Evolutionary conservation across 2,888 invertebrate species (phyloP), one percentile per base, ranked within the genome.

Genomic region (Chorisops tibialis): DNA sequence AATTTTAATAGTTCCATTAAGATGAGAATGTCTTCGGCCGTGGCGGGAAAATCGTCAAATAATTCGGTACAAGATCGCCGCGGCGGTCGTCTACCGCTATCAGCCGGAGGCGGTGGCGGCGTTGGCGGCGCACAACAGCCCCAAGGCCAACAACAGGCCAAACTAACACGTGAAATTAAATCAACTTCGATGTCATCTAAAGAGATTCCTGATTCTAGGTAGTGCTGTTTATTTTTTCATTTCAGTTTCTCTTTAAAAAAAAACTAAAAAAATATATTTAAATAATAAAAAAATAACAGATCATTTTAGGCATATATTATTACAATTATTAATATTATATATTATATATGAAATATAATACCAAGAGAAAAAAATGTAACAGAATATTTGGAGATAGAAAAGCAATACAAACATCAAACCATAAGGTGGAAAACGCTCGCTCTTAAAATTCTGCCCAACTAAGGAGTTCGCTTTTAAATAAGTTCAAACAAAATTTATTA

Each of bases 201-300:
- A 74, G 76, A 77, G 73, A 73, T 78, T 69, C 78, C 78, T 66
- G 77, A 78, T 73, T 73, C 78, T 78, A 78, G 78, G 79, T 78
- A 78, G 78, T 78, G 79, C 73, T 74, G 71, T 70, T 67, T 69
- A n/a, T 67, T 51, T 51, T 60, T 43, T 41, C 50, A 41, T 60
- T 61, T 61, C 61, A 52, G 43, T 51, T 61, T 52, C 43, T 52
- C 51, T 45, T 61, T 51, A 39, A 49, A 41, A 2, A 49, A 48
- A 48, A 37, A 59, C 49, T 38, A 59, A 56, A 43, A 59, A 47
- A 16, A 58, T 51, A 48, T 59, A 59, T 48, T 37, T 19, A 47
- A 59, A 59, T 59, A 59, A 59, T 59, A 45, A 59, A 43, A 35
- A 59, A 59, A 45, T 37, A 59, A 59, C 18, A 48, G 48, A 59